phyloP scores from a whole-genome alignment of 2,888 invertebrate genomes.

The Magallana nippona region DNA sequence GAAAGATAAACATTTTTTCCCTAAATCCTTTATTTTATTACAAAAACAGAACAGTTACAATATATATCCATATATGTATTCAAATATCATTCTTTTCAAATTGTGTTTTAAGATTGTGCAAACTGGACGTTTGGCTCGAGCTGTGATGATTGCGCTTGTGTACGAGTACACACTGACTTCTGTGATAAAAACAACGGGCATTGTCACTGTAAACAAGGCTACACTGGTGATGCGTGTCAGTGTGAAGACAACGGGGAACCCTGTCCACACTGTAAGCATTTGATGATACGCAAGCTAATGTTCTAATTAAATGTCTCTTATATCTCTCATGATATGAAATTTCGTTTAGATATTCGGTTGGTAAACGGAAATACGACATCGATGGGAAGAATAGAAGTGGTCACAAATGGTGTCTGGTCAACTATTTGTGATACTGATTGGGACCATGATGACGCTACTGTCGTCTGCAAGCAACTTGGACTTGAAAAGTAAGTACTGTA shows the following conservation, averaged over 20 bases:
- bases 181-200: conserved; percentile 17
- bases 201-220: not conserved
- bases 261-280: not conserved
- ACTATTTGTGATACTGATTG: not conserved
- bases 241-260: conserved; percentile 6
- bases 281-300: too few species aligned
- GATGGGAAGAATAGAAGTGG: not conserved
- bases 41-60: too few species aligned
- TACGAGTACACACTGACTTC: not conserved
- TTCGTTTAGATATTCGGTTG: not conserved
- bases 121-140: not conserved
- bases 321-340: not conserved
- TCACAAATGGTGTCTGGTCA: not conserved
- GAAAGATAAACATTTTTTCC: too few species aligned
- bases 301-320: not conserved
- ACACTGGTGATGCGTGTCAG: not conserved
- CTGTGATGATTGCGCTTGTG: conserved; percentile 19
- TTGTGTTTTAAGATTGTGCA: not conserved
- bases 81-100: not conserved
- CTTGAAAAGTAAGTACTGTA: not conserved
- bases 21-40: too few species aligned
- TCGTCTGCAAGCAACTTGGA: not conserved
- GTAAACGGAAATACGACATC: not conserved
- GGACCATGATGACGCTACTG: not conserved
- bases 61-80: too few species aligned